Percentiles rank a stretch among this genome's conserved stretches.
Conservation (phyloP, 1,140 invertebrate genomes). For the Campoletis sonorensis region DNA sequence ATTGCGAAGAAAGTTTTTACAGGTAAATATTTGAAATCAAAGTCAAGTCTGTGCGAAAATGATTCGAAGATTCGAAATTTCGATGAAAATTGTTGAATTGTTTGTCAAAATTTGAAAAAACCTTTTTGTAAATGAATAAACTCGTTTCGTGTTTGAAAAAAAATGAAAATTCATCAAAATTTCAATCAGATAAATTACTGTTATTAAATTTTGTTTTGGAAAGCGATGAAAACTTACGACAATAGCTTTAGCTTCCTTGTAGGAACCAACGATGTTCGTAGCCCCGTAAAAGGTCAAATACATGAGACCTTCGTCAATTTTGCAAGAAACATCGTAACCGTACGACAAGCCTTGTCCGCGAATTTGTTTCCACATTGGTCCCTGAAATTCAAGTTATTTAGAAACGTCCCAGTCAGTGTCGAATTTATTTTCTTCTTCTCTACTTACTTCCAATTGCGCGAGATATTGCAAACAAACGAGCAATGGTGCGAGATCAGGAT, state of each 20-base stretch:
- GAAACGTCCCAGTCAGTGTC: too few species aligned
- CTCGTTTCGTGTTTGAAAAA: too few species aligned
- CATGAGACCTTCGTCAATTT: conserved; percentile 83
- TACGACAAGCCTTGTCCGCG: conserved; percentile 92
- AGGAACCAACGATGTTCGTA: conserved; percentile 86
- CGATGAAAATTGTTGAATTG: too few species aligned
- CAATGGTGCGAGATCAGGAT: conserved; percentile 84
- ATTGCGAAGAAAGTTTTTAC: too few species aligned
- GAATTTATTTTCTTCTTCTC: too few species aligned
- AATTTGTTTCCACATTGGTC: conserved; percentile 92
- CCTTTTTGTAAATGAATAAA: too few species aligned
- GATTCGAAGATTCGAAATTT: too few species aligned
- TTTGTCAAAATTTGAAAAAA: background rate
- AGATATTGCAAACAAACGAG: conserved; percentile 91
- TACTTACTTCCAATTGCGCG: conserved; percentile 85
- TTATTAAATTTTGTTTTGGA: too few species aligned
- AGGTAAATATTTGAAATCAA: too few species aligned
- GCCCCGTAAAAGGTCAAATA: conserved; percentile 85
- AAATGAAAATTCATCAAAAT: too few species aligned
- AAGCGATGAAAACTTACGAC: conserved; percentile 79
- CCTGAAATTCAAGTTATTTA: conserved; percentile 75
- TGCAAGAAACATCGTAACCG: conserved; percentile 81
- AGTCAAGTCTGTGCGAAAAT: too few species aligned
- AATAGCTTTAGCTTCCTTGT: conserved; percentile 85
- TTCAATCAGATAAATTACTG: too few species aligned